A percentile compares a stretch with the other conserved stretches of the same genome.
phyloP scores from a whole-genome alignment of 2,797 vertebrate species.

The Sardinella longiceps region DNA sequence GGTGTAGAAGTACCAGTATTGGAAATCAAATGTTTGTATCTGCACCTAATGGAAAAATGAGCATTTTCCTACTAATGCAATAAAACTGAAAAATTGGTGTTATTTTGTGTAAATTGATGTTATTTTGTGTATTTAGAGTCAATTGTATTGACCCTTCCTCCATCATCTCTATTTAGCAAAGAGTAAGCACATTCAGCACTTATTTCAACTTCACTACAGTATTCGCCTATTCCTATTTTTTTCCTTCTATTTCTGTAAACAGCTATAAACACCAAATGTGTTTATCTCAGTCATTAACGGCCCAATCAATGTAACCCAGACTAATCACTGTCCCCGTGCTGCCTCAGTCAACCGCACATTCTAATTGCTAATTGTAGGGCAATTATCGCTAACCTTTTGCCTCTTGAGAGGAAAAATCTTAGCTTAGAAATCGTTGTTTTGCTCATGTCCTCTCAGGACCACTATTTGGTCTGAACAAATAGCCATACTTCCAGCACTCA shows the following conservation, averaged over 20 bases:
- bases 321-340: neutral
- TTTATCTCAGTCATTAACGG: neutral
- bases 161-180: neutral
- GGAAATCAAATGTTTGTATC: conserved; percentile 7
- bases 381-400: conserved; percentile 26
- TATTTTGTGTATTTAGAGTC: too few species aligned
- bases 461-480: conserved; percentile 32
- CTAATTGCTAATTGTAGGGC: conserved; percentile 5
- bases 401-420: conserved; percentile 25
- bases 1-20: neutral
- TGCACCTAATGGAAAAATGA: conserved; percentile 62
- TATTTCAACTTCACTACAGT: neutral
- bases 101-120: too few species aligned
- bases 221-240: too few species aligned
- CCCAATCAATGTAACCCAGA: neutral
- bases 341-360: conserved; percentile 26
- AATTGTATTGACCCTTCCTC: neutral
- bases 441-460: conserved; percentile 21
- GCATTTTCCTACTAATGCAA: conserved; percentile 81
- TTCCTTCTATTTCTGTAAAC: neutral
- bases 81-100: conserved; percentile 68
- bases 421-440: conserved; percentile 17
- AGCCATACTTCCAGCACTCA: neutral
- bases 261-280: neutral
- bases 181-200: neutral